A percentile compares a stretch with the other conserved stretches of the same genome.
These are phyloP conservation scores for mouse (Mus musculus) DNA, from an alignment of 2,113 vertebrate genomes.

Conservation along the genomic window GRCm39 chr1:135241001-135241500, in stretches of 20 bases:
- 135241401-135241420: not conserved
- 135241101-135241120: not conserved
- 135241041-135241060: not conserved
- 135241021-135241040: not conserved
- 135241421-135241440: conserved; percentile 93
- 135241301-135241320: not conserved
- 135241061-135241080: not conserved
- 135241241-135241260: conserved; percentile 50
- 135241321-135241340: not conserved
- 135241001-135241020: not conserved
- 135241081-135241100: not conserved
- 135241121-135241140: conserved; percentile 48
- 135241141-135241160: not conserved
- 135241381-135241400: not conserved
- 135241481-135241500: conserved; percentile 34
- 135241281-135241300: not conserved
- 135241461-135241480: not conserved
- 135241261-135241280: not conserved
- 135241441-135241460: conserved; percentile 98
- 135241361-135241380: not conserved
- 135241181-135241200: not conserved
- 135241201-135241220: too few species aligned
- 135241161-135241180: not conserved
- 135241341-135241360: not conserved
- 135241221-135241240: not conserved